Evolutionary conservation across 2,797 vertebrate genomes (phyloP).

Genomic region (Dromococcyx pavoninus): DNA sequence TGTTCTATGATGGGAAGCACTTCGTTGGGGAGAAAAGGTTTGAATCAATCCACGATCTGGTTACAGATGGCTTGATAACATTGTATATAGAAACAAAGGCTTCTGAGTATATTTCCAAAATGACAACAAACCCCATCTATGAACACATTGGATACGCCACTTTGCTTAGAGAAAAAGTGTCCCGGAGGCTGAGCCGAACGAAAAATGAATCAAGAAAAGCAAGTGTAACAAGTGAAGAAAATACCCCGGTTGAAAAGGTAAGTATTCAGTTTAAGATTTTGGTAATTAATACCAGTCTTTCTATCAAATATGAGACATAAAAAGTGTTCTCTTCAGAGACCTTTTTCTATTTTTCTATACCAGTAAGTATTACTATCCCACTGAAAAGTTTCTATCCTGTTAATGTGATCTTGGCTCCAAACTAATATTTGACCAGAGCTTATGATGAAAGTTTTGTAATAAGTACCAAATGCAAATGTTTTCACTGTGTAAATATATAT

Average conservation of each 20-base stretch:
- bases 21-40: conserved; percentile 98
- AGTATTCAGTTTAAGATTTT: conserved; percentile 9
- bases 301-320: neutral
- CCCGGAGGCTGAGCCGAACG: conserved; percentile 85
- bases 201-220: conserved; percentile 86
- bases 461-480: neutral
- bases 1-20: conserved; percentile 98
- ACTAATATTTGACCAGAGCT: neutral
- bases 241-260: conserved; percentile 84
- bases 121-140: conserved; percentile 99
- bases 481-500: neutral
- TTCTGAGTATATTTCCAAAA: conserved; percentile 97
- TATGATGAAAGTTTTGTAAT: neutral
- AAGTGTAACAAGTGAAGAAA: conserved; percentile 86
- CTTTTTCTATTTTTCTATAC: neutral
- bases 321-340: neutral
- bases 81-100: conserved; percentile 98
- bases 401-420: neutral
- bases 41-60: conserved; percentile 96
- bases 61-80: conserved; percentile 97
- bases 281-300: neutral
- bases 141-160: conserved; percentile 95
- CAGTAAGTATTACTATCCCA: neutral
- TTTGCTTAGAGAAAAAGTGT: conserved; percentile 91
- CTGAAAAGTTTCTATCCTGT: neutral